Conservation (phyloP, 2,888 invertebrate species). For the Orthosia gothica region DNA sequence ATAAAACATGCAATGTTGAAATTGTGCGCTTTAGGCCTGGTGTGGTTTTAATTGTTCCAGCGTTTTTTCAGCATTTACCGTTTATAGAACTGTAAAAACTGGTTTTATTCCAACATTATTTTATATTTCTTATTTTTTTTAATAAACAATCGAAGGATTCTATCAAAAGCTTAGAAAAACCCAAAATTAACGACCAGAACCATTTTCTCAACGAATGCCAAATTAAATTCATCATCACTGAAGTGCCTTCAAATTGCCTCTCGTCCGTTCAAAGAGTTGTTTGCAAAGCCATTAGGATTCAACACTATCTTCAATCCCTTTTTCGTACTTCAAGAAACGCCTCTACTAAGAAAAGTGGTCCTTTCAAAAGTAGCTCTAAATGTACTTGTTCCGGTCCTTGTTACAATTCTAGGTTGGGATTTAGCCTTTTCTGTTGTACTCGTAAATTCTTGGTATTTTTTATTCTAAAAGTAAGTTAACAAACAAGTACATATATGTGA, state of each 20-base stretch:
- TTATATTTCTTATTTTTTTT: neutral
- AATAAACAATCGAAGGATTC: no score
- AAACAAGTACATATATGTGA: neutral
- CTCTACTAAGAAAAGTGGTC: slow-evolving; percentile 13
- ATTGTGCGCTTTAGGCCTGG: slow-evolving; percentile 1
- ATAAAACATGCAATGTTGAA: slow-evolving; percentile 18
- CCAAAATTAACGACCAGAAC: neutral
- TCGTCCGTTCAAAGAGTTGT: slow-evolving; percentile 39
- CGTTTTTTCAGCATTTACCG: slow-evolving; percentile 1
- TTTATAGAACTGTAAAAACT: slow-evolving; percentile 6
- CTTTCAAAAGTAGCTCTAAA: slow-evolving; percentile 12
- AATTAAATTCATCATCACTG: slow-evolving; percentile 27
- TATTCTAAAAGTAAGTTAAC: neutral
- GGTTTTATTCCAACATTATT: slow-evolving; percentile 32
- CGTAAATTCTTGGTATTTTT: slow-evolving; percentile 7
- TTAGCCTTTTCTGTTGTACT: neutral
- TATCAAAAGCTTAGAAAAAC: neutral
- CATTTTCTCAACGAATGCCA: neutral
- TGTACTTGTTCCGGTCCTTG: neutral
- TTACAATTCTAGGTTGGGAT: slow-evolving; percentile 6
- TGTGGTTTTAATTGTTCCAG: slow-evolving; percentile 1
- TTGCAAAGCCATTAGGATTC: slow-evolving; percentile 54
- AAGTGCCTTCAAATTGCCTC: slow-evolving; percentile 51
- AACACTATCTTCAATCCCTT: slow-evolving; percentile 30
- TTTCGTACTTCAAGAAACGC: slow-evolving; percentile 25